phyloP scores from a whole-genome alignment of 2,888 invertebrate species.

The Amiota mariae region DNA sequence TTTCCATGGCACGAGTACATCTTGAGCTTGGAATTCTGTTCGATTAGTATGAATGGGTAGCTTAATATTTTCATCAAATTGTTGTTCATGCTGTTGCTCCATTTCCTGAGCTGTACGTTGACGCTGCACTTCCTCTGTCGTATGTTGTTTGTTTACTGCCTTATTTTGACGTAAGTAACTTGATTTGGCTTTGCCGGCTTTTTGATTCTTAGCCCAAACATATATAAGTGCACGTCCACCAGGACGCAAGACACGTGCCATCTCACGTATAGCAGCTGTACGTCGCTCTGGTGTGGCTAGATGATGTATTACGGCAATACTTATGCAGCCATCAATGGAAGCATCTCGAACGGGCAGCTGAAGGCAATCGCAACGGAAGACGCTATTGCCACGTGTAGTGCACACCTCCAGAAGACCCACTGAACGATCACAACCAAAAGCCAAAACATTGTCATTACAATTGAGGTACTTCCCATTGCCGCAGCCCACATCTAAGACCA shows the following conservation, averaged over 20 bases:
- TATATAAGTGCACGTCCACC: slow-evolving; percentile 89
- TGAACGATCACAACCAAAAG: slow-evolving; percentile 90
- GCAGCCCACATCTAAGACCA: slow-evolving; percentile 94
- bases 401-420: slow-evolving; percentile 81
- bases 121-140: slow-evolving; percentile 70
- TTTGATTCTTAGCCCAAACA: slow-evolving; percentile 97
- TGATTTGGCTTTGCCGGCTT: slow-evolving; percentile 78
- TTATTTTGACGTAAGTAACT: slow-evolving; percentile 81
- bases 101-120: slow-evolving; percentile 56
- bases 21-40: slow-evolving; percentile 90
- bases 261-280: slow-evolving; percentile 82
- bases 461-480: slow-evolving; percentile 97
- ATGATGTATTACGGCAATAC: slow-evolving; percentile 98
- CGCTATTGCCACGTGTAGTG: slow-evolving; percentile 77
- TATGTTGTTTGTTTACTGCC: slow-evolving; percentile 73
- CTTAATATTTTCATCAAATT: slow-evolving; percentile 47
- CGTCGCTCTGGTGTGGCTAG: slow-evolving; percentile 88
- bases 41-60: slow-evolving; percentile 90
- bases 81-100: slow-evolving; percentile 39
- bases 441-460: slow-evolving; percentile 58
- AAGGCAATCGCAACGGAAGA: slow-evolving; percentile 85
- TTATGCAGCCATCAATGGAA: slow-evolving; percentile 87
- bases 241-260: slow-evolving; percentile 81
- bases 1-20: slow-evolving; percentile 97
- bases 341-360: slow-evolving; percentile 79